phyloP scores from a whole-genome alignment of 2,888 invertebrate genomes.

The Eilema sororculum region DNA sequence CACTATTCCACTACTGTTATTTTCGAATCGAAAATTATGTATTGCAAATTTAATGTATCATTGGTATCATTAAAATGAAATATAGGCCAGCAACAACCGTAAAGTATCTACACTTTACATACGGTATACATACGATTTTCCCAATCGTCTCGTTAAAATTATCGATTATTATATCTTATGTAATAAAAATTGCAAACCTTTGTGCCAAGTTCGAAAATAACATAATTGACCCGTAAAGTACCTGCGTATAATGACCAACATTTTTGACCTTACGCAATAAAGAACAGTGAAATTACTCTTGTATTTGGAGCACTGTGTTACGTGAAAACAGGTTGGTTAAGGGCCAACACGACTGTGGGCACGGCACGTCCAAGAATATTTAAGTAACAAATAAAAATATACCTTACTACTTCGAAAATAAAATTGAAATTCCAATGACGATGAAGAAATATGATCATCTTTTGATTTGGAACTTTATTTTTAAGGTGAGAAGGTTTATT shows the following conservation, averaged over 20 bases:
- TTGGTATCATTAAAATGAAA: too few relatives aligned
- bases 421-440: neutral
- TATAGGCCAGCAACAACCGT: too few relatives aligned
- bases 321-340: constrained; percentile 43
- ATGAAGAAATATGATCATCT: neutral
- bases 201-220: constrained; percentile 35
- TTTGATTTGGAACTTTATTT: neutral
- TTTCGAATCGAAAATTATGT: too few relatives aligned
- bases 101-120: too few relatives aligned
- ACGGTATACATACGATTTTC: neutral
- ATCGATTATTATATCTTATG: neutral
- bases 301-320: constrained; percentile 47
- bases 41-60: too few relatives aligned
- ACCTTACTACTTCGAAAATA: neutral
- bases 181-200: constrained; percentile 26
- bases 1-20: too few relatives aligned
- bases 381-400: neutral
- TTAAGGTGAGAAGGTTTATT: neutral
- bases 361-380: neutral
- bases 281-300: constrained; percentile 48
- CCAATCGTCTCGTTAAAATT: neutral
- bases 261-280: constrained; percentile 50
- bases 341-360: neutral
- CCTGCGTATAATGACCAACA: constrained; percentile 27
- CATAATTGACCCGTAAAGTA: constrained; percentile 41